Base-by-base conservation (phyloP, 2,113 vertebrate species). In the Heterocephalus glaber region DNA sequence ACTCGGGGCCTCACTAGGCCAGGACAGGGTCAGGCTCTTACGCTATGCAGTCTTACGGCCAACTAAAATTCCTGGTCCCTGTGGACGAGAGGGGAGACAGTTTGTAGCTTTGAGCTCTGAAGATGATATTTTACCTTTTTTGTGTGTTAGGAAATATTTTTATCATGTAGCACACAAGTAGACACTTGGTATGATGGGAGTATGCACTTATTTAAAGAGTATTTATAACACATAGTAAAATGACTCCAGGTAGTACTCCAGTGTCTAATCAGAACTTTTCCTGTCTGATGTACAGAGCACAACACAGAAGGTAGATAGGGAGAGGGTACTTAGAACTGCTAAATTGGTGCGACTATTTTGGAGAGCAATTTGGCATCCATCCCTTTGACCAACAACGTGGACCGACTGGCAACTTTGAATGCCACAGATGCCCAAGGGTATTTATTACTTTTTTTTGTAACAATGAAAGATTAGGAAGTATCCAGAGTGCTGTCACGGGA, bases 391-490 rank as follows among this genome's bases (percentile, higher is more conserved):
- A 52, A n/a, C 14, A 49, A 35, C 68, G 35, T 17, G n/a, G 33
- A 47, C n/a, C 74, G 35, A 47, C 41, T 13, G 13, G 4, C 26
- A 49, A 47, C 28, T 58, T 82, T 82, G 20, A 44, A 66, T 81
- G 35, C 38, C 82, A 30, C 17, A 20, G 65, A 41, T 65, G 5
- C 52, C 10, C 12, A 91, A 38, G 49, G 22, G 70, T 76, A 63
- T 44, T 80, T 7, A 74, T 49, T 38, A 56, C 28, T 14, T 30
- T 2, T 74, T 84, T 88, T 60, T n/a, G 7, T 49, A 89, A 65
- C 86, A 66, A 56, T 41, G 16, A 83, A 68, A 77, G n/a, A 24
- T 88, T 87, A 38, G 77, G 66, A 83, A 88, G 3, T 63, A 61
- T 33, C 49, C 60, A 52, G 49, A 84, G 77, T 63, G 44, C 58